Evolutionary conservation across 2,888 invertebrate genomes (phyloP), one percentile per base, ranked within the genome.

Genomic region (Diaprepes abbreviatus): DNA sequence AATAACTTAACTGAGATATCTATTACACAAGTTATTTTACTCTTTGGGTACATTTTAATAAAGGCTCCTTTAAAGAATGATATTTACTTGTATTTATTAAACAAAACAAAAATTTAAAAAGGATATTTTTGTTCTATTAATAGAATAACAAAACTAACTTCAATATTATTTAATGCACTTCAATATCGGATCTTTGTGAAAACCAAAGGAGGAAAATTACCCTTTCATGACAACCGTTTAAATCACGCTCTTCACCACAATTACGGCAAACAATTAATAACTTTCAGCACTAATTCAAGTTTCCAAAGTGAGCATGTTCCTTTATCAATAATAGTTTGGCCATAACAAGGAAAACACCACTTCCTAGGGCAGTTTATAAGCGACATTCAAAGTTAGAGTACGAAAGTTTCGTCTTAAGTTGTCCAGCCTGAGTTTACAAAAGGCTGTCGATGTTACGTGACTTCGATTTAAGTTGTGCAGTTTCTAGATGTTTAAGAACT

Each of bases 241-340:
- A 28, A 14, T 16, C 1, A 21, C 9, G 4, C 28, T 14, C 28
- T 14, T 38, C 10, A 10, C 14, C 38, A 24, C 21, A 38, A 55
- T 55, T 55, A 38, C 55, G 35, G 2, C 55, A 24, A 55, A 55
- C 55, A 55, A 55, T 36, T 55, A 55, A 36, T 24, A 55, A 55
- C 55, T 55, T 38, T n/a, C 16, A 16, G 55, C 38, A 55, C 21
- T 12, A 52, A 33, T 55, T 55, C 58, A 24, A 58, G 58, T 38
- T 35, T 40, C 28, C 36, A 14, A 36, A 55, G 55, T 50, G 48
- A 43, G 19, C 35, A 38, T 17, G 36, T 28, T 28, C 54, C 40
- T 50, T 65, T 65, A 54, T 65, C 57, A 21, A 65, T 65, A 65
- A 65, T 45, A 57, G 31, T 50, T 65, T 21, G 55, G 31, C 65